A percentile compares a stretch with the other conserved stretches of the same genome.
phyloP scores from a whole-genome alignment of 2,797 vertebrate species.

The Schizothorax lantsangensis region DNA sequence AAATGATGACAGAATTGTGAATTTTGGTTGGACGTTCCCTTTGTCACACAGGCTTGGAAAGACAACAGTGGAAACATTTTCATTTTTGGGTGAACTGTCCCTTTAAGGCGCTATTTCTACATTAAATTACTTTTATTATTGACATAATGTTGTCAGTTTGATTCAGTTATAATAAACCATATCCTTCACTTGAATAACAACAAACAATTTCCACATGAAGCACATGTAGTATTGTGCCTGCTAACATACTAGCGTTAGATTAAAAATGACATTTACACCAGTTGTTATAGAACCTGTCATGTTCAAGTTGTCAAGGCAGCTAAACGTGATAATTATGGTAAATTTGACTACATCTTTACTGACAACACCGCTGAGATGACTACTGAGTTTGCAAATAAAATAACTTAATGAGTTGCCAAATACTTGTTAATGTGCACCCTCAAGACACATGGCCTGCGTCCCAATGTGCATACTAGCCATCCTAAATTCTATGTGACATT shows the following conservation, averaged over 20 bases:
- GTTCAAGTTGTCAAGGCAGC: neutral
- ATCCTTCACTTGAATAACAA: neutral
- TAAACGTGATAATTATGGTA: conserved; percentile 16
- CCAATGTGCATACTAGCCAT: too few relatives aligned
- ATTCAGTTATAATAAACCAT: neutral
- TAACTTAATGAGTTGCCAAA: conserved; percentile 11
- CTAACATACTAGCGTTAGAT: neutral
- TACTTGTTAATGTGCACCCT: conserved; percentile 26
- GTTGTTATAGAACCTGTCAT: neutral
- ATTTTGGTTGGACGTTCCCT: neutral
- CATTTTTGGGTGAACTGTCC: neutral
- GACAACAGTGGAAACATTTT: too few relatives aligned
- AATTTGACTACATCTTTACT: conserved; percentile 50
- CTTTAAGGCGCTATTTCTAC: neutral
- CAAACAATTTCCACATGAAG: neutral
- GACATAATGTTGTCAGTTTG: neutral
- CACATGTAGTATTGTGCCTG: neutral
- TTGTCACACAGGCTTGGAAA: neutral
- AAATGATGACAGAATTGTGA: neutral
- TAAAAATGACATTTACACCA: neutral
- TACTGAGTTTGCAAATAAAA: conserved; percentile 13
- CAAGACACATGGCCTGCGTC: too few relatives aligned
- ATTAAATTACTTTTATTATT: neutral
- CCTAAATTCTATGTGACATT: too few relatives aligned
- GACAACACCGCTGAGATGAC: conserved; percentile 23